phyloP scores from a whole-genome alignment of 2,113 vertebrate genomes.

The Gallinago jamesoni region DNA sequence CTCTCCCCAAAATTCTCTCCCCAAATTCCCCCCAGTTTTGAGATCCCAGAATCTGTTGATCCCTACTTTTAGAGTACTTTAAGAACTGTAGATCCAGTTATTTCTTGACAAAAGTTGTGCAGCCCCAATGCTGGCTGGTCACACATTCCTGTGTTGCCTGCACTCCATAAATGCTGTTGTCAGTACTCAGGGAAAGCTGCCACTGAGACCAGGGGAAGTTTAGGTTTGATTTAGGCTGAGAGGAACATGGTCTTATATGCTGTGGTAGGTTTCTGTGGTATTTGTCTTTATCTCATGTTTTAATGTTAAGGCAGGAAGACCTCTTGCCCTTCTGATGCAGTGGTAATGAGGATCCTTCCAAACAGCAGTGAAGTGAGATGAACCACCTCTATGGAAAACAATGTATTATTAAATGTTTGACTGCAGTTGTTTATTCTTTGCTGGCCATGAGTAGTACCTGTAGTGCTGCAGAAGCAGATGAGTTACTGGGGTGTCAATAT shows the following conservation, averaged over 20 bases:
- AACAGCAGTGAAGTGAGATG: neutral
- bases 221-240: neutral
- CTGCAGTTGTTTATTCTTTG: neutral
- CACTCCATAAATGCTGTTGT: neutral
- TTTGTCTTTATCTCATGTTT: neutral
- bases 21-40: neutral
- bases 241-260: neutral
- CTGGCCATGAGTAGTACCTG: neutral
- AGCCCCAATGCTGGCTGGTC: neutral
- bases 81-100: neutral
- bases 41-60: neutral
- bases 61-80: neutral
- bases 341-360: neutral
- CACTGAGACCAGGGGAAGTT: neutral
- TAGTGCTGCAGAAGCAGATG: neutral
- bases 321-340: neutral
- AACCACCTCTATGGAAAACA: neutral
- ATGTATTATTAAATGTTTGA: neutral
- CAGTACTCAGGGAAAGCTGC: neutral
- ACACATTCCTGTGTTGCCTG: rapidly evolving
- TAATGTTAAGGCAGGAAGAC: neutral
- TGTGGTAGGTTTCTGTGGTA: neutral
- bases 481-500: neutral
- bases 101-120: neutral
- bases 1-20: neutral